phyloP scores from a whole-genome alignment of 1,140 invertebrate genomes.

The Oryzaephilus surinamensis region DNA sequence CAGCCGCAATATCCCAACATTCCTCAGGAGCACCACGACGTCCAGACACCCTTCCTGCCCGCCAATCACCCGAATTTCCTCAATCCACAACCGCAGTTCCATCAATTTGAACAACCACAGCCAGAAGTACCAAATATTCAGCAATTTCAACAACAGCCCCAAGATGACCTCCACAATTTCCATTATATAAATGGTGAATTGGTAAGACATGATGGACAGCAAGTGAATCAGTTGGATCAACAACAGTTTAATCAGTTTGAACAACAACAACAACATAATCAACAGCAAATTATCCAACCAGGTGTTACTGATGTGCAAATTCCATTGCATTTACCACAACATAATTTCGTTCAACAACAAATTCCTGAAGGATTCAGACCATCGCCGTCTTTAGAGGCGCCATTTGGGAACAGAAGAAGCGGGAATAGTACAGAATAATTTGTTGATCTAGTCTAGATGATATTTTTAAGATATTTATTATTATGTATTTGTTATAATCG shows the following conservation, averaged over 20 bases:
- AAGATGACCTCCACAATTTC: conserved; percentile 8
- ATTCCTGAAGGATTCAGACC: conserved; percentile 16
- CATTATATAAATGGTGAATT: conserved; percentile 6
- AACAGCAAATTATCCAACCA: conserved; percentile 18
- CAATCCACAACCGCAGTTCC: background rate
- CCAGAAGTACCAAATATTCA: conserved; percentile 1
- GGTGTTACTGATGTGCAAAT: conserved; percentile 25
- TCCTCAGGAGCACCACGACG: conserved; percentile 1
- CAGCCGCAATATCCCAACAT: conserved; percentile 6
- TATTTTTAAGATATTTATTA: too few species aligned
- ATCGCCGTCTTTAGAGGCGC: conserved; percentile 19
- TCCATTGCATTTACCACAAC: conserved; percentile 25
- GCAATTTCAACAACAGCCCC: conserved; percentile 2
- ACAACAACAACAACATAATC: conserved; percentile 8
- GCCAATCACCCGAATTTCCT: conserved; percentile 1
- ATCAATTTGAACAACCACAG: background rate
- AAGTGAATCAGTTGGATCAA: background rate
- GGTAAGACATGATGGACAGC: conserved; percentile 1
- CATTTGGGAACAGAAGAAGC: too few species aligned
- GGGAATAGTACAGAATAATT: too few species aligned
- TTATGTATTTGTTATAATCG: too few species aligned
- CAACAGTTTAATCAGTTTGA: conserved; percentile 3
- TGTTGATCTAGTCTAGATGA: too few species aligned
- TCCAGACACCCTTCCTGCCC: conserved; percentile 7
- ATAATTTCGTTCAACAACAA: conserved; percentile 13